phyloP scores from a whole-genome alignment of 2,888 invertebrate genomes.

The Anthophora plumipes region DNA sequence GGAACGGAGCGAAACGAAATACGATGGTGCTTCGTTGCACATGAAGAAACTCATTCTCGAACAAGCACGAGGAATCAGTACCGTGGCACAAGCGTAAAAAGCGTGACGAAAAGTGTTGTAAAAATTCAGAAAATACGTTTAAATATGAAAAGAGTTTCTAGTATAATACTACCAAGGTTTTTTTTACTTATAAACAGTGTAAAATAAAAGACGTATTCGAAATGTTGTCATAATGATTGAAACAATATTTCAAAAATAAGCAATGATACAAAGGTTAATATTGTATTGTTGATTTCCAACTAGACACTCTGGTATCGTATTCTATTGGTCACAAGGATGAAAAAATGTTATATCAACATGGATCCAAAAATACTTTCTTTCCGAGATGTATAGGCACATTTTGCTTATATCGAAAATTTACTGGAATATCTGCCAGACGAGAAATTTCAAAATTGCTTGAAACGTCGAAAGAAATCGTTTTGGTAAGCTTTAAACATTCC shows the following conservation, averaged over 20 bases:
- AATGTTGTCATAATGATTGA: not conserved
- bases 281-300: not conserved
- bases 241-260: not conserved
- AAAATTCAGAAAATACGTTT: not conserved
- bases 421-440: too few species aligned
- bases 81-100: not conserved
- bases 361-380: too few species aligned
- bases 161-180: too few species aligned
- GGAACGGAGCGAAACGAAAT: slow-evolving; percentile 19
- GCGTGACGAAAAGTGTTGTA: not conserved
- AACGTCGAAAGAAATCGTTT: too few species aligned
- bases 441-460: too few species aligned
- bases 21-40: slow-evolving; percentile 10
- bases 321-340: too few species aligned
- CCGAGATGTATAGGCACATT: too few species aligned
- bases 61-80: not conserved
- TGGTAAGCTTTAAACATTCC: too few species aligned
- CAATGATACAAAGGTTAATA: not conserved
- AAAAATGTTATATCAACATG: too few species aligned
- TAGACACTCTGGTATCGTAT: too few species aligned
- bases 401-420: too few species aligned
- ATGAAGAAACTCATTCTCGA: not conserved
- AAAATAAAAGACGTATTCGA: not conserved
- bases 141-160: not conserved
- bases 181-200: not conserved